A percentile compares a stretch with the other conserved stretches of the same genome.
Conservation (phyloP, 2,113 vertebrate species). For the Brachyhypopomus gauderio region DNA sequence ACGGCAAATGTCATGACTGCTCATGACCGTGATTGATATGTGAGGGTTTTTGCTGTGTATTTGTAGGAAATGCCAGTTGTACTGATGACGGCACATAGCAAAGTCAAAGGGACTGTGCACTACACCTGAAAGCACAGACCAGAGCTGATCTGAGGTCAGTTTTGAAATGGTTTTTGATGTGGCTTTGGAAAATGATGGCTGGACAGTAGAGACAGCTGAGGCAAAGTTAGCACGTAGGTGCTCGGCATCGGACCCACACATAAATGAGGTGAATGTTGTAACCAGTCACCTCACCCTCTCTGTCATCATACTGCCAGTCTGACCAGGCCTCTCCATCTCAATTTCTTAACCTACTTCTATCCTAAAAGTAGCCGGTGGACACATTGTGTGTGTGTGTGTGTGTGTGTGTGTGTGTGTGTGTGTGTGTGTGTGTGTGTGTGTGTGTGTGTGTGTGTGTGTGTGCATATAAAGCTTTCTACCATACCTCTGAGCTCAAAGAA, state of each 20-base stretch:
- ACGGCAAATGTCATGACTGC: conserved; percentile 9
- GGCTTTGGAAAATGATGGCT: not conserved
- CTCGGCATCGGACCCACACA: not conserved
- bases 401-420: conserved; percentile 21
- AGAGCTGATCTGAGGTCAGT: not conserved
- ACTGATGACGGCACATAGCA: not conserved
- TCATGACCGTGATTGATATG: conserved; percentile 1
- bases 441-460: conserved; percentile 20
- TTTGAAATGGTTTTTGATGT: not conserved
- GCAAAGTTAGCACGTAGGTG: not conserved
- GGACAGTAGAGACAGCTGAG: not conserved
- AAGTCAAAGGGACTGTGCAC: not conserved
- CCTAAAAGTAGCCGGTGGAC: conserved; percentile 33
- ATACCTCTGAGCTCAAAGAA: conserved; percentile 54
- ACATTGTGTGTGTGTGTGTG: not conserved
- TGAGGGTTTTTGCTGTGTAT: not conserved
- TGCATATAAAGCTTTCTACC: conserved; percentile 56
- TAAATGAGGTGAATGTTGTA: not conserved
- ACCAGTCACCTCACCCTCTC: not conserved
- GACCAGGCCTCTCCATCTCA: conserved; percentile 1
- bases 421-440: conserved; percentile 21
- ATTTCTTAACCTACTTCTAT: not conserved
- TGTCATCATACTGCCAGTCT: conserved; percentile 4
- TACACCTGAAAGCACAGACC: not conserved
- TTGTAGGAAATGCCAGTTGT: not conserved